These are phyloP conservation scores for Clavelina lepadiformis DNA, from an alignment of 23 tunicate species.

Conservation along the genomic window DNA sequence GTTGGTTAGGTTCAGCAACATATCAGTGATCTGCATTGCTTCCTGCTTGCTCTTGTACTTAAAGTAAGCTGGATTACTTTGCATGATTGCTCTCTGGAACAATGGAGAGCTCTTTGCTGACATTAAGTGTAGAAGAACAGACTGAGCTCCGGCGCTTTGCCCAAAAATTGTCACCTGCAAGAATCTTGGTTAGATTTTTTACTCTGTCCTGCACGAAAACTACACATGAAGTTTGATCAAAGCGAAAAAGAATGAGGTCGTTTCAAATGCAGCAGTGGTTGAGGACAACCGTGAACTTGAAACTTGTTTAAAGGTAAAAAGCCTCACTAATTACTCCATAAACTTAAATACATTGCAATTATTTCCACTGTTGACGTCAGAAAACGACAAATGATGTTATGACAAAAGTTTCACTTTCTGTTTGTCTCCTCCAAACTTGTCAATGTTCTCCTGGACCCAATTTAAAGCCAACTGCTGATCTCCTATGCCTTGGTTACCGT, in stretches of 20 bases:
- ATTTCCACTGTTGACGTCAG: too few relatives aligned
- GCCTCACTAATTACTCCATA: too few relatives aligned
- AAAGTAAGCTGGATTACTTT: constrained; percentile 71
- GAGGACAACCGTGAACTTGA: too few relatives aligned
- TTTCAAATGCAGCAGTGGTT: too few relatives aligned
- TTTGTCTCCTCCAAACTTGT: constrained; percentile 35
- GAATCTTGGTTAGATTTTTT: background rate
- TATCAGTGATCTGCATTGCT: constrained; percentile 17
- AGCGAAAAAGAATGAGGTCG: background rate
- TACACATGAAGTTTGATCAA: too few relatives aligned
- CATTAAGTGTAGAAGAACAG: constrained; percentile 59
- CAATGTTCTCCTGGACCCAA: constrained; percentile 39
- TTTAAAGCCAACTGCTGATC: constrained; percentile 21
- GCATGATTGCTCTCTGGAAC: constrained; percentile 61
- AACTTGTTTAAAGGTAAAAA: too few relatives aligned
- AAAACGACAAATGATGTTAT: too few relatives aligned
- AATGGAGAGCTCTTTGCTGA: constrained; percentile 55
- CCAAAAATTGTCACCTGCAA: constrained; percentile 72
- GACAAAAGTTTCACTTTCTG: too few relatives aligned
- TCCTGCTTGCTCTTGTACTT: constrained; percentile 31
- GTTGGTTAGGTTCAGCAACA: constrained; percentile 4
- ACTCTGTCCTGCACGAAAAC: too few relatives aligned
- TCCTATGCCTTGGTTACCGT: constrained; percentile 24
- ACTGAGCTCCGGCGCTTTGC: constrained; percentile 76
- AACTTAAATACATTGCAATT: too few relatives aligned